Evolutionary conservation across 2,888 invertebrate genomes (phyloP).

Genomic region (Chesias legatella): DNA sequence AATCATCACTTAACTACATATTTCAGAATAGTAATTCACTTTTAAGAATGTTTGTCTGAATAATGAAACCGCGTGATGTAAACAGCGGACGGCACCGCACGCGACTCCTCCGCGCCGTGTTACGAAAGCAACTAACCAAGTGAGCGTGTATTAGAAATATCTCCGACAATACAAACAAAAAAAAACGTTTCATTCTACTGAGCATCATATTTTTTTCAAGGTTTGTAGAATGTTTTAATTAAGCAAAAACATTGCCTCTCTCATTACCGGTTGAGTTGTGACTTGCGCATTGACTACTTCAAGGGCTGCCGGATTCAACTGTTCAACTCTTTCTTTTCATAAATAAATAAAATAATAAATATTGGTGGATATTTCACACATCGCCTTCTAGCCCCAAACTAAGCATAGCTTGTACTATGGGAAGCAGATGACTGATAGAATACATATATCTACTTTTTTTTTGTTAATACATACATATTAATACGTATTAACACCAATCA

Average conservation of each 20-base stretch:
- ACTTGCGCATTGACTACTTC: constrained; percentile 4
- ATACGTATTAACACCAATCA: too few relatives aligned
- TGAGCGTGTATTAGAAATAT: constrained; percentile 56
- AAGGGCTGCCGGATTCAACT: neutral
- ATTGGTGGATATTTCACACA: too few relatives aligned
- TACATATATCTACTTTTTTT: too few relatives aligned
- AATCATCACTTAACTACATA: neutral
- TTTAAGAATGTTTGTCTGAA: neutral
- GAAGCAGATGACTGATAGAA: too few relatives aligned
- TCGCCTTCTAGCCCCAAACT: too few relatives aligned
- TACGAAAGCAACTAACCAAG: constrained; percentile 57
- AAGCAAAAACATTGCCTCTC: constrained; percentile 28
- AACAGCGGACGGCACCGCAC: constrained; percentile 36
- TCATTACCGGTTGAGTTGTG: constrained; percentile 21
- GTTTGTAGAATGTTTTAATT: constrained; percentile 35
- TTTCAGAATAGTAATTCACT: neutral
- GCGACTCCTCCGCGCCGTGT: constrained; percentile 45
- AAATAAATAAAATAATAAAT: too few relatives aligned
- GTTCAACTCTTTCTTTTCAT: neutral
- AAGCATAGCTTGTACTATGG: too few relatives aligned
- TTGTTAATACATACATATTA: too few relatives aligned
- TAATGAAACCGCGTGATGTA: neutral
- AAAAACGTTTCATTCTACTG: constrained; percentile 40
- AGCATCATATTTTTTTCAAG: constrained; percentile 42
- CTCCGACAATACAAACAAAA: constrained; percentile 58